Evolutionary conservation across 2,888 invertebrate genomes (phyloP), one percentile per base, ranked within the genome.

Genomic region (Elegia similella): DNA sequence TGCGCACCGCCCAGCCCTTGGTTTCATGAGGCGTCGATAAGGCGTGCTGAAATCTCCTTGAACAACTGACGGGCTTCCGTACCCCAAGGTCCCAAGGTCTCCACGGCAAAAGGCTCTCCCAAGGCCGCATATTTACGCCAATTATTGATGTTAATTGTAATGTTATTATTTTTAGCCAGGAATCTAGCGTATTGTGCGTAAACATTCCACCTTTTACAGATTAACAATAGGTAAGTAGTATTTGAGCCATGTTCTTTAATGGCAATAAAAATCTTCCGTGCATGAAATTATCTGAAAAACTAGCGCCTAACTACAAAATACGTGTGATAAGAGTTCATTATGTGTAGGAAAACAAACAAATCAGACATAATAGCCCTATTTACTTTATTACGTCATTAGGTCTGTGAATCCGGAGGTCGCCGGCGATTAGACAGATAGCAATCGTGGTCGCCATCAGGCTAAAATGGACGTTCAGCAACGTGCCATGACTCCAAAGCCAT

Each of bases 381-480:
- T 15, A 42, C 38, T 55, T 52, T 55, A 59, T 44, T 17, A 47
- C 43, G 42, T 16, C 48, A 30, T 59, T 47, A 53, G 42, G 53
- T 48, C 38, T 48, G 16, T 55, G 47, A 59, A 34, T 13, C 55
- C 29, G 52, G 52, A 30, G 52, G 47, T 23, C 55, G 30, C n/a
- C 29, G 30, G 30, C 6, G 15, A 50, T 65, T 61, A 62, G 46
- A 42, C 48, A 59, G 66, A 68, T 65, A 67, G 43, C 57, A 59
- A 68, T 66, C 67, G 59, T 32, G 23, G 46, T 44, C 43, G 53
- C 61, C 55, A 55, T 53, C 32, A 54, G 50, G 46, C 48, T 34
- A 50, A 53, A 59, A 56, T 59, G n/a, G 47, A 42, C 54, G 52
- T 46, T 62, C 48, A 52, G 10, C 30, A 8, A 61, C 63, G 63